Percentiles rank a stretch among this genome's conserved stretches.
Evolutionary conservation across 2,797 vertebrate species (phyloP).

Genomic region (Salmo trutta): DNA sequence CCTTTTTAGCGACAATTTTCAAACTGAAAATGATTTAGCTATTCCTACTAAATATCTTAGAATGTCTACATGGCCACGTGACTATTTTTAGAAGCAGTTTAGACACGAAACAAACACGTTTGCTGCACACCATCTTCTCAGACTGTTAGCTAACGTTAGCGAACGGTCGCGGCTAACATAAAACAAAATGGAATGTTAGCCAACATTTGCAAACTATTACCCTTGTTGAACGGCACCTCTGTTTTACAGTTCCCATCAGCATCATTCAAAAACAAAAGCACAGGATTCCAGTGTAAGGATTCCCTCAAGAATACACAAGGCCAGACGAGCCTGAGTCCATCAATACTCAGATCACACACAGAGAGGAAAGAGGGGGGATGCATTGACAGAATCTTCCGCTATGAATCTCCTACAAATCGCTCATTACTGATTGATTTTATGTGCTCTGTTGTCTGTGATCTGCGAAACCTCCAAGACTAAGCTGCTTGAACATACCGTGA

Average conservation of each 20-base stretch:
- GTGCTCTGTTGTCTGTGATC: not conserved
- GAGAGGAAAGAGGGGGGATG: not conserved
- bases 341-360: not conserved
- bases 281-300: not conserved
- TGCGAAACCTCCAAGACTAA: not conserved
- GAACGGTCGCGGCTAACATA: too few relatives aligned
- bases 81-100: too few relatives aligned
- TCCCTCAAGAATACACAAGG: slow-evolving; percentile 6
- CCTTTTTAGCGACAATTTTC: too few relatives aligned
- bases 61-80: too few relatives aligned
- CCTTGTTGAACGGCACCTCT: too few relatives aligned
- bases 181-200: too few relatives aligned
- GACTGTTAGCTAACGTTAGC: too few relatives aligned
- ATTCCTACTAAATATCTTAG: too few relatives aligned
- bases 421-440: not conserved
- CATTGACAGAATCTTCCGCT: not conserved
- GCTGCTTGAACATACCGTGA: not conserved
- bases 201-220: too few relatives aligned
- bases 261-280: not conserved
- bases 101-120: too few relatives aligned
- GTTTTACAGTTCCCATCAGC: not conserved
- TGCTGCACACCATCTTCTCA: too few relatives aligned
- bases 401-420: not conserved
- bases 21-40: too few relatives aligned
- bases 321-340: not conserved